Conservation (phyloP, 2,888 invertebrate genomes). For the Aphodius sticticus region DNA sequence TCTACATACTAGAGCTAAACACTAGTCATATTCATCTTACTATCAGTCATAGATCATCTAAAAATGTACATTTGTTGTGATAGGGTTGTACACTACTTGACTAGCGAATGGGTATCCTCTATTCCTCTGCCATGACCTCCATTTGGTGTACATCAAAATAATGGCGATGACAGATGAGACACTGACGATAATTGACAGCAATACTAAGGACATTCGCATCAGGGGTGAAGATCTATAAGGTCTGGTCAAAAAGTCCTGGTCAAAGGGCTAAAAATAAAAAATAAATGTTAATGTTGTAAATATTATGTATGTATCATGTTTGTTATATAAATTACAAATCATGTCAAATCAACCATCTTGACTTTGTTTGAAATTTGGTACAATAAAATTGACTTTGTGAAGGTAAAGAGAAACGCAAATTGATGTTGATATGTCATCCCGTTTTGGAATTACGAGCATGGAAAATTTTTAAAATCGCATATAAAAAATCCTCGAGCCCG, state of each 20-base stretch:
- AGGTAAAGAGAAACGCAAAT: too few relatives aligned
- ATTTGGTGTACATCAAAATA: conserved; percentile 50
- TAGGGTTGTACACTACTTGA: conserved; percentile 54
- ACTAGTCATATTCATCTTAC: neutral
- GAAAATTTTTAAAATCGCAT: too few relatives aligned
- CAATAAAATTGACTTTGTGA: too few relatives aligned
- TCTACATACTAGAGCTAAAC: neutral
- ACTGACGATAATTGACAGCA: conserved; percentile 47
- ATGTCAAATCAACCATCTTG: too few relatives aligned
- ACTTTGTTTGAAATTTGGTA: too few relatives aligned
- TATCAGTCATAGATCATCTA: conserved; percentile 17
- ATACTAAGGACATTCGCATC: conserved; percentile 50
- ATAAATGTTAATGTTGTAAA: neutral
- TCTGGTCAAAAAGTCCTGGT: conserved; percentile 25
- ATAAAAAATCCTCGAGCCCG: too few relatives aligned
- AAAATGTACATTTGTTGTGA: conserved; percentile 41
- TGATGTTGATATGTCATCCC: too few relatives aligned
- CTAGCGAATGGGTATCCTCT: conserved; percentile 51
- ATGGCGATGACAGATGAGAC: conserved; percentile 46
- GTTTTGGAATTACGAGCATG: too few relatives aligned
- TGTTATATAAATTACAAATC: too few relatives aligned
- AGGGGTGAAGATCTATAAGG: conserved; percentile 36
- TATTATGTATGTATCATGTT: too few relatives aligned
- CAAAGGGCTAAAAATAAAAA: conserved; percentile 22
- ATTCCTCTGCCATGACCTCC: conserved; percentile 42